These are phyloP conservation scores for Caenorhabditis panamensis DNA, from an alignment of 2,888 invertebrate genomes.

Conservation along the genomic window DNA sequence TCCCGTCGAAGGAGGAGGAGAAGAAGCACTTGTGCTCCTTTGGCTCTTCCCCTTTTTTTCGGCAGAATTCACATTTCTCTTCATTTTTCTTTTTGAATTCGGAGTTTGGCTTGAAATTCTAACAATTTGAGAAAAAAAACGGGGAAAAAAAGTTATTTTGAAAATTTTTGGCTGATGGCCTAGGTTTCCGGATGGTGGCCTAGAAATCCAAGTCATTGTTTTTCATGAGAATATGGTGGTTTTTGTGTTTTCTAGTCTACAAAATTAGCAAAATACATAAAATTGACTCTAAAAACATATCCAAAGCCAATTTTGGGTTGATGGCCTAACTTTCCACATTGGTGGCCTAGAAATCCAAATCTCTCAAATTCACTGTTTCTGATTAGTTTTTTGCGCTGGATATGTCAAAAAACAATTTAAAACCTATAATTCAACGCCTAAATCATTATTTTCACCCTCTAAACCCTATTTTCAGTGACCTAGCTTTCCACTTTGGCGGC, in stretches of 20 bases:
- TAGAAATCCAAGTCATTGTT: neutral
- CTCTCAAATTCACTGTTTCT: neutral
- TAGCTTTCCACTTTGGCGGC: neutral
- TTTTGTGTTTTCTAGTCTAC: too few species aligned
- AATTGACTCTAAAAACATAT: neutral
- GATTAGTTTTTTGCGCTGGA: neutral
- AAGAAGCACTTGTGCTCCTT: constrained; percentile 1
- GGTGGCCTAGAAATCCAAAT: constrained; percentile 4
- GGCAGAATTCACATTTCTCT: too few species aligned
- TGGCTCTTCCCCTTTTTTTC: too few species aligned
- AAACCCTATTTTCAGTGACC: constrained; percentile 1
- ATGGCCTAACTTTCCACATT: constrained; percentile 3
- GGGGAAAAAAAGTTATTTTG: too few species aligned
- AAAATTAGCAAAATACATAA: too few species aligned
- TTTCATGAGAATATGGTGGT: neutral
- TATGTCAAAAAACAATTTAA: too few species aligned
- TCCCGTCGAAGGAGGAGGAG: too few species aligned
- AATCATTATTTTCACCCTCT: neutral
- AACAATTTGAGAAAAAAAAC: neutral
- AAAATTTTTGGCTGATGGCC: neutral
- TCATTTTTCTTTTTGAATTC: too few species aligned
- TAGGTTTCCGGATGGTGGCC: neutral
- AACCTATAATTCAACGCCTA: too few species aligned
- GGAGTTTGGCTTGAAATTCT: neutral
- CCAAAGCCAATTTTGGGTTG: neutral